phyloP scores from a whole-genome alignment of 2,113 vertebrate species.

The Falcunculus frontatus region DNA sequence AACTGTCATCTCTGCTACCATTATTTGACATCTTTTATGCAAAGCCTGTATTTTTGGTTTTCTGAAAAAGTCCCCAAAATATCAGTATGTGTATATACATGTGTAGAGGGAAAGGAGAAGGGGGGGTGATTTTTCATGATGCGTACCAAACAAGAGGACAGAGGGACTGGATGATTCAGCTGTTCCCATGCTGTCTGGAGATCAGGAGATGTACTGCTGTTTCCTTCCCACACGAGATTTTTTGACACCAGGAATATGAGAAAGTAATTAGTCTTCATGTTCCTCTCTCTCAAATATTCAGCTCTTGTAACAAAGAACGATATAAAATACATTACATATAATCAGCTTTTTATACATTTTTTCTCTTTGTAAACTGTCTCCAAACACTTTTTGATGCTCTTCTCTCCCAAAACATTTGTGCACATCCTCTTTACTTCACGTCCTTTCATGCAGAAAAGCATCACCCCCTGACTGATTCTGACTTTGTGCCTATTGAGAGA shows the following conservation, averaged over 20 bases:
- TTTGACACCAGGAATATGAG: background rate
- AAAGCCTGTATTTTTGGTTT: background rate
- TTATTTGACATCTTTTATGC: background rate
- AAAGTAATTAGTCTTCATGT: background rate
- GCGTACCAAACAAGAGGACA: background rate
- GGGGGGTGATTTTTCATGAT: background rate
- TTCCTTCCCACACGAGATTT: background rate
- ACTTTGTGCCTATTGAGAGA: background rate
- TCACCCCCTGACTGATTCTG: background rate
- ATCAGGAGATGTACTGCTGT: background rate
- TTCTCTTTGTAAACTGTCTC: background rate
- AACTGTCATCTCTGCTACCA: constrained; percentile 5
- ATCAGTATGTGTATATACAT: background rate
- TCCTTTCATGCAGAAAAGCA: background rate
- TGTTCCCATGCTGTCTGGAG: background rate
- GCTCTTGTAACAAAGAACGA: background rate
- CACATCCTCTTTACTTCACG: background rate
- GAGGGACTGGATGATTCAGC: background rate
- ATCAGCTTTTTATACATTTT: background rate
- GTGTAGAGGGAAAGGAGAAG: background rate
- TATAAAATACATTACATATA: background rate
- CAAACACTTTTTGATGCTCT: background rate
- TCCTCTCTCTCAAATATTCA: background rate
- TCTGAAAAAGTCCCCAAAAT: background rate
- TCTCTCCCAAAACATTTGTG: background rate